Conservation (phyloP, 2,797 vertebrate species). For the Helarctos malayanus region DNA sequence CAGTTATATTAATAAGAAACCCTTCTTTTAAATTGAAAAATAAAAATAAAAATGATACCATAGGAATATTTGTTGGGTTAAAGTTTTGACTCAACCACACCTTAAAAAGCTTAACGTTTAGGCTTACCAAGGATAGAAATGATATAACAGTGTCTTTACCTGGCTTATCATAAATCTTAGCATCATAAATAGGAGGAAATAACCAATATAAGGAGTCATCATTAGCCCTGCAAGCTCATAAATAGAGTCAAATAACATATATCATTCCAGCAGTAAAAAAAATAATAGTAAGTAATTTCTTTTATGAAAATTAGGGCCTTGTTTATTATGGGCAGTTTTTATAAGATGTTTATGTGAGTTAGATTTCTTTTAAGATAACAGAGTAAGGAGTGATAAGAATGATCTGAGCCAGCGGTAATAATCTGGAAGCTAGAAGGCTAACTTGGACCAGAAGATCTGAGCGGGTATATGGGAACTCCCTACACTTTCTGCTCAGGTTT, state of each 20-base stretch:
- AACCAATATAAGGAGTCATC: neutral
- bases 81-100: neutral
- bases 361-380: neutral
- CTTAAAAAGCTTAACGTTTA: neutral
- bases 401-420: neutral
- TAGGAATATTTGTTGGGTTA: neutral
- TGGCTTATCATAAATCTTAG: neutral
- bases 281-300: neutral
- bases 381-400: neutral
- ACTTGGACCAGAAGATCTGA: neutral
- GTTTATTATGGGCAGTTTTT: neutral
- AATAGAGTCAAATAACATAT: neutral
- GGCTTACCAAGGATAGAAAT: neutral
- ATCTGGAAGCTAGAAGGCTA: neutral
- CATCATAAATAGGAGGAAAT: neutral
- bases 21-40: neutral
- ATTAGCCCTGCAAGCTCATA: neutral
- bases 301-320: constrained; percentile 37
- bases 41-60: neutral
- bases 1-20: neutral
- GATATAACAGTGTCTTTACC: neutral
- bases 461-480: rapidly evolving
- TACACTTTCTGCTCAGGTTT: neutral
- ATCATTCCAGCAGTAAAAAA: neutral
- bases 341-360: neutral